Conservation (phyloP, 2,797 vertebrate genomes). For the Forpus xanthops region DNA sequence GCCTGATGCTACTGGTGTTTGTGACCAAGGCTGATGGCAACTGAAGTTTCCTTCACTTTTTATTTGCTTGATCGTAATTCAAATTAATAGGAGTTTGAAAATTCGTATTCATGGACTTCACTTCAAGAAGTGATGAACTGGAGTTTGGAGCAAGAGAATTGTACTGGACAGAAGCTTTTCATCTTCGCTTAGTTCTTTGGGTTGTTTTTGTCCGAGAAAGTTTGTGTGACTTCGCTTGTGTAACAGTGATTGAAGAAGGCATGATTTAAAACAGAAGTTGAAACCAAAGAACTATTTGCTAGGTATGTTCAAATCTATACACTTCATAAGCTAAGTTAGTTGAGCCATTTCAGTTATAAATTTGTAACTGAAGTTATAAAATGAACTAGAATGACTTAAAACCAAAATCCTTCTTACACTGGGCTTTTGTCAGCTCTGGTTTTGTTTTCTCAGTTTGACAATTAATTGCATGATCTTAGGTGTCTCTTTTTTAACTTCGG, state of each 20-base stretch:
- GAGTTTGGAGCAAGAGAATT: background rate
- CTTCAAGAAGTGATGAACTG: background rate
- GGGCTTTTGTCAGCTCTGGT: background rate
- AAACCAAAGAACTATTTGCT: background rate
- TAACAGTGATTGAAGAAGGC: background rate
- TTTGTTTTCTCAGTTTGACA: background rate
- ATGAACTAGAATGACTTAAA: background rate
- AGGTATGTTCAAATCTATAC: background rate
- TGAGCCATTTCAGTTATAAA: background rate
- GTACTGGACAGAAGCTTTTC: background rate
- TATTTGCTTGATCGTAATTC: background rate
- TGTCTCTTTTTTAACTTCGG: background rate
- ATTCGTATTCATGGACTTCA: background rate
- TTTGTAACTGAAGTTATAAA: background rate
- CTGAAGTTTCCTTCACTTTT: background rate
- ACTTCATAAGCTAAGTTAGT: background rate
- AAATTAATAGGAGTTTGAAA: background rate
- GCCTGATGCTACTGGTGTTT: background rate
- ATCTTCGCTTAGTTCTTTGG: background rate
- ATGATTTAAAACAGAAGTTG: background rate
- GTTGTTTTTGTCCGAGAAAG: background rate
- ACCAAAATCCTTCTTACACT: background rate
- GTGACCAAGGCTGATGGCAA: background rate
- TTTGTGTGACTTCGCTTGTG: background rate
- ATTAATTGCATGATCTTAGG: rapidly evolving